A percentile compares a stretch with the other conserved stretches of the same genome.
These are phyloP conservation scores for Rhinopomastus cyanomelas DNA, from an alignment of 2,113 vertebrate genomes.

Conservation along the genomic window DNA sequence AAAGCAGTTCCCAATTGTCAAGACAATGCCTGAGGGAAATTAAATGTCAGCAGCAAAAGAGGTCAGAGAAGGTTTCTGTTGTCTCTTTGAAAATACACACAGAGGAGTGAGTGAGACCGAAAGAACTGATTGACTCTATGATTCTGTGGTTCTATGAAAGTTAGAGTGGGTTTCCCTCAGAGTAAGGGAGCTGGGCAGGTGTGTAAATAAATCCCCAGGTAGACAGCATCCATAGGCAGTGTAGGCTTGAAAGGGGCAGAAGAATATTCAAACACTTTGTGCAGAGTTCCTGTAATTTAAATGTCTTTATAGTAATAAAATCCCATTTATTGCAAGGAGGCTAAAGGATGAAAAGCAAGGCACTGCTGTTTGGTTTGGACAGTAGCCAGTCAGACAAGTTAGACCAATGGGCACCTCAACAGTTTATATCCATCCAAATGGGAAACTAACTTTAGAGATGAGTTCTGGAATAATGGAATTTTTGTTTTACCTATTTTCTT, in stretches of 20 bases:
- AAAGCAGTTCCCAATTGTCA: constrained; percentile 15
- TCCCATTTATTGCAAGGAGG: neutral
- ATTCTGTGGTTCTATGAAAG: too few relatives aligned
- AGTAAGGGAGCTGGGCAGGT: neutral
- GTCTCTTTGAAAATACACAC: neutral
- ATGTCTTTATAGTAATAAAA: neutral
- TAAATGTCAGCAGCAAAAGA: neutral
- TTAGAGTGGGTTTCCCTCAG: neutral
- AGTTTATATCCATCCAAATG: neutral
- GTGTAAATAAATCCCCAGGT: neutral
- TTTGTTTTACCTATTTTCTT: accelerated
- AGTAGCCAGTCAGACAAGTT: neutral
- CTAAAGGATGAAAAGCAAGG: neutral
- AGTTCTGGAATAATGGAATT: neutral
- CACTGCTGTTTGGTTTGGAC: constrained; percentile 21
- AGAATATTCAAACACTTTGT: neutral
- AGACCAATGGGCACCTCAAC: neutral
- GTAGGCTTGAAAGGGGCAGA: neutral
- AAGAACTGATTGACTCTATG: constrained; percentile 6
- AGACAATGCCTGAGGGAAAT: neutral
- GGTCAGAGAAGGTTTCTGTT: neutral
- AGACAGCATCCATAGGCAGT: neutral
- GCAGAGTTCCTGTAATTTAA: neutral
- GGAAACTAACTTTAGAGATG: constrained; percentile 12
- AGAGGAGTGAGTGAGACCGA: neutral